Percentiles rank a stretch among this genome's conserved stretches.
phyloP scores from a whole-genome alignment of 2,888 invertebrate species.

The Synergus laeviventris region DNA sequence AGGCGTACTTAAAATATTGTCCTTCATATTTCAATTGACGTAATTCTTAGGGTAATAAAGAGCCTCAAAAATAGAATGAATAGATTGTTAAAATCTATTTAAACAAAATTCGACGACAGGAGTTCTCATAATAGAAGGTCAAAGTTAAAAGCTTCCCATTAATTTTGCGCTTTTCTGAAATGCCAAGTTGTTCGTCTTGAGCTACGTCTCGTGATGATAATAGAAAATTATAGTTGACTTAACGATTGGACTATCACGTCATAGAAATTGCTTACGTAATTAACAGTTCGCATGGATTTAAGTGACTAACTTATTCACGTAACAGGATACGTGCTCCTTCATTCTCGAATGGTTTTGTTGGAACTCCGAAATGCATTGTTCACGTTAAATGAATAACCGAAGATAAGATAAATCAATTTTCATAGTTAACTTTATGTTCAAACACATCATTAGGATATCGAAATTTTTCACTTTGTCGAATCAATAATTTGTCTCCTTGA shows the following conservation, averaged over 20 bases:
- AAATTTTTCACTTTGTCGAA: neutral
- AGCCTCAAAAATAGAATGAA: neutral
- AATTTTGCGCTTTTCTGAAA: slow-evolving; percentile 30
- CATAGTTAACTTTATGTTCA: slow-evolving; percentile 17
- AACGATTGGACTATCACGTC: slow-evolving; percentile 57
- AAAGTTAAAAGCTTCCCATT: neutral
- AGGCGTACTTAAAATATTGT: neutral
- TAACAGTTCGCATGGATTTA: slow-evolving; percentile 56
- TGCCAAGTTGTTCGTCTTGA: neutral
- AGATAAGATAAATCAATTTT: slow-evolving; percentile 44
- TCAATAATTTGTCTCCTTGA: neutral
- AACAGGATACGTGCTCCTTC: slow-evolving; percentile 63
- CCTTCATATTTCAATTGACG: neutral
- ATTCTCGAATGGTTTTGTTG: slow-evolving; percentile 54
- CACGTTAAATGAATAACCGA: slow-evolving; percentile 43
- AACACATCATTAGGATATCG: neutral
- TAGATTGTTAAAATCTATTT: neutral
- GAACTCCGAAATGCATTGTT: slow-evolving; percentile 55
- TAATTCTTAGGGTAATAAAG: neutral
- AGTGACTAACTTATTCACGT: slow-evolving; percentile 61
- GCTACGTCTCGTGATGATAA: slow-evolving; percentile 24
- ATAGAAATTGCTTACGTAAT: slow-evolving; percentile 64
- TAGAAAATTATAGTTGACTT: slow-evolving; percentile 50
- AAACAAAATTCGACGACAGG: neutral
- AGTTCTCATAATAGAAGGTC: neutral